Percentiles rank a stretch among this genome's conserved stretches.
Conservation (phyloP, 1,140 invertebrate species). For the Saccostrea cuccullata region DNA sequence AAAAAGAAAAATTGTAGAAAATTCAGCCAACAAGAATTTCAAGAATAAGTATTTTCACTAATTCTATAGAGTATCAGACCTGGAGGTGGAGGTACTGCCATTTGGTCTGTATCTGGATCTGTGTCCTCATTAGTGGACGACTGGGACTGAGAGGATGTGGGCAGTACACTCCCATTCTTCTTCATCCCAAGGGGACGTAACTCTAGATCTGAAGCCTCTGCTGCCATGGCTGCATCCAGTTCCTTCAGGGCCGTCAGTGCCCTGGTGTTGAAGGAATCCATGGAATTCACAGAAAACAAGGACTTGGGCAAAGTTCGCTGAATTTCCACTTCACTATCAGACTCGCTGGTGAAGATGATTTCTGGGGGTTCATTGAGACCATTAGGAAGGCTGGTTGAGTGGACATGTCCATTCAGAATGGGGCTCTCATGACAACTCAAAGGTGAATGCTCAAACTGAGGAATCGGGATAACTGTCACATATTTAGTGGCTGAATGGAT, state of each 20-base stretch:
- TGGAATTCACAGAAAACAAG: slow-evolving; percentile 49
- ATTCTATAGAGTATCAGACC: slow-evolving; percentile 48
- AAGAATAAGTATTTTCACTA: no score
- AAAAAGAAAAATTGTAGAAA: no score
- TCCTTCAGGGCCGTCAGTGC: slow-evolving; percentile 72
- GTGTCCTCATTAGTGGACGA: slow-evolving; percentile 11
- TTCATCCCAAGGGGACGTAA: slow-evolving; percentile 12
- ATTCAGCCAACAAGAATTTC: no score
- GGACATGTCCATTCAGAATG: slow-evolving; percentile 1
- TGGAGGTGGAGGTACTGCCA: slow-evolving; percentile 52
- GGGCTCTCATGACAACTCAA: neutral
- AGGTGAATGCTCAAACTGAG: slow-evolving; percentile 30
- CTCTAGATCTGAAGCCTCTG: slow-evolving; percentile 64
- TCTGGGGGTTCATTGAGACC: slow-evolving; percentile 44
- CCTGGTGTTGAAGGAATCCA: slow-evolving; percentile 68
- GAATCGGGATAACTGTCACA: slow-evolving; percentile 64
- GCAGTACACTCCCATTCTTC: neutral
- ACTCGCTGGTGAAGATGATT: slow-evolving; percentile 48
- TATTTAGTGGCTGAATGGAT: slow-evolving; percentile 54
- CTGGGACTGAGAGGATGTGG: neutral
- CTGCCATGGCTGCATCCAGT: slow-evolving; percentile 74
- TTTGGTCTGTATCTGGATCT: slow-evolving; percentile 7
- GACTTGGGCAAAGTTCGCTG: neutral
- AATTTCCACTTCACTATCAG: slow-evolving; percentile 48
- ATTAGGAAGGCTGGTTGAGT: slow-evolving; percentile 6